Evolutionary conservation across 2,888 invertebrate species (phyloP).

Genomic region (Amphipyra tragopoginis): DNA sequence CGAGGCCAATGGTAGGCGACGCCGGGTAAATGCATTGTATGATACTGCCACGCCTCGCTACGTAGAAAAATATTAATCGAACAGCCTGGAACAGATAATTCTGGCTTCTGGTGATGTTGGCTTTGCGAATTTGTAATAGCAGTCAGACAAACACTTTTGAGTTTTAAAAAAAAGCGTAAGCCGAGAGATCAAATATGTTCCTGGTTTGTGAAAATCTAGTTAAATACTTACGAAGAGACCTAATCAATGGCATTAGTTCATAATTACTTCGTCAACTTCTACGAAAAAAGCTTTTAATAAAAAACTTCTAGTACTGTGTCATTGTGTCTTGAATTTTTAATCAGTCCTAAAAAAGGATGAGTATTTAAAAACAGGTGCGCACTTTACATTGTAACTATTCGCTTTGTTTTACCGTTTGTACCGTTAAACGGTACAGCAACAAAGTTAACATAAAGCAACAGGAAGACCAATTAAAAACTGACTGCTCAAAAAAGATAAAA

Average conservation of each 20-base stretch:
- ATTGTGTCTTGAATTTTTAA: no score
- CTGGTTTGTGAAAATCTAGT: no score
- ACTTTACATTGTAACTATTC: slow-evolving; percentile 17
- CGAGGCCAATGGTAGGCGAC: slow-evolving; percentile 74
- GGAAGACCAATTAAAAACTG: slow-evolving; percentile 33
- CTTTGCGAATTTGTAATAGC: neutral
- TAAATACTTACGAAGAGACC: no score
- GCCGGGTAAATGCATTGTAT: slow-evolving; percentile 49
- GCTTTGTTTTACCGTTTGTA: slow-evolving; percentile 38
- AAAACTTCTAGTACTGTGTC: no score
- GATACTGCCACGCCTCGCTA: slow-evolving; percentile 26
- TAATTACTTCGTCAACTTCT: no score
- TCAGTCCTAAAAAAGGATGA: no score
- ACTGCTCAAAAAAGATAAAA: slow-evolving; percentile 19
- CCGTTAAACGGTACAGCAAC: slow-evolving; percentile 30
- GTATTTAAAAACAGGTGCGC: neutral
- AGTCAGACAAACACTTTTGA: no score
- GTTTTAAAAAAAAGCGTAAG: no score
- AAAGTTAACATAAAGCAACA: slow-evolving; percentile 40
- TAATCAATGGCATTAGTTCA: no score
- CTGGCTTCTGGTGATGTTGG: neutral
- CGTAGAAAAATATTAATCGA: slow-evolving; percentile 28
- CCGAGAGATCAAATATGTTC: no score
- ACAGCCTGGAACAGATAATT: neutral
- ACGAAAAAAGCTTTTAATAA: no score